Conservation (phyloP, 2,113 vertebrate genomes). For the Castor canadensis region DNA sequence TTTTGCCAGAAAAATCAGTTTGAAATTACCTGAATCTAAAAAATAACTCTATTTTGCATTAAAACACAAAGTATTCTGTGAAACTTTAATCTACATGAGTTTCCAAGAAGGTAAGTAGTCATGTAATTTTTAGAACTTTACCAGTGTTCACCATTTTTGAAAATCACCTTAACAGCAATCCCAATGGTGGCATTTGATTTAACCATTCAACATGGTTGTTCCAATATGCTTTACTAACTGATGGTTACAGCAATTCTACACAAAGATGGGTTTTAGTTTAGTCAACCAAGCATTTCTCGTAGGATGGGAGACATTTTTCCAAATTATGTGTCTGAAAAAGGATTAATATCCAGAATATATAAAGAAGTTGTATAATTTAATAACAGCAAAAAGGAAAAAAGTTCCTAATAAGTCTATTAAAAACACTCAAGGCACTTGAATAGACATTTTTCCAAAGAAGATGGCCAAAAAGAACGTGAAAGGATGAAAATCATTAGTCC, state of each 20-base stretch:
- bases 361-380: not conserved
- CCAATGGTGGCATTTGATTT: not conserved
- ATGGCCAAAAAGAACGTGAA: not conserved
- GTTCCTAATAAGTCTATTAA: not conserved
- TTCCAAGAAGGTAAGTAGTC: not conserved
- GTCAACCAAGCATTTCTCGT: not conserved
- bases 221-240: not conserved
- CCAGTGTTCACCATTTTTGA: not conserved
- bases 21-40: not conserved
- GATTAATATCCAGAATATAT: not conserved
- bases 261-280: not conserved
- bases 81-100: not conserved
- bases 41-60: not conserved
- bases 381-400: not conserved
- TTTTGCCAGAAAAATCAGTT: not conserved
- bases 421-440: not conserved
- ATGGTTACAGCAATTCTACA: not conserved
- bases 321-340: not conserved
- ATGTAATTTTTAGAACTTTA: not conserved
- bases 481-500: not conserved
- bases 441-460: not conserved
- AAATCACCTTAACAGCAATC: not conserved
- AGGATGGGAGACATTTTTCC: not conserved
- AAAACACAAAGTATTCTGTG: not conserved
- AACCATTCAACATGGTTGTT: not conserved